phyloP scores from a whole-genome alignment of 2,888 invertebrate species.

The Agrochola lychnidis region DNA sequence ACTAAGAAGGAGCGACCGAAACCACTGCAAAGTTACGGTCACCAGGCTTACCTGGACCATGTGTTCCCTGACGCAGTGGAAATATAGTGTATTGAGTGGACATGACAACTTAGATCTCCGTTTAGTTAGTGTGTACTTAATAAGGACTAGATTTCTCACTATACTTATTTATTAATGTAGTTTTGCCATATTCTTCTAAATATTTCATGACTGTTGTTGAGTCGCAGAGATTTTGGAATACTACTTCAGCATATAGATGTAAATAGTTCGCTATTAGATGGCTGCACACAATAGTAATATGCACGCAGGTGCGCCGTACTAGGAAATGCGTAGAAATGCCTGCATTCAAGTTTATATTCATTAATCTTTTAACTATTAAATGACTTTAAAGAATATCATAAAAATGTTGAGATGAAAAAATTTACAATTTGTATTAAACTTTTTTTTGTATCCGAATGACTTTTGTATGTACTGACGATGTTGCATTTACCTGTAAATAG shows the following conservation, averaged over 20 bases:
- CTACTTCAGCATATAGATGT: slow-evolving; percentile 62
- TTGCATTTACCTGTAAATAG: slow-evolving; percentile 67
- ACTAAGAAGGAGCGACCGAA: slow-evolving; percentile 89
- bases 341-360: slow-evolving; percentile 57
- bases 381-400: slow-evolving; percentile 37
- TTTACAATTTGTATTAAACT: slow-evolving; percentile 50
- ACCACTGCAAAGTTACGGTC: slow-evolving; percentile 90
- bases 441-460: slow-evolving; percentile 50
- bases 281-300: slow-evolving; percentile 60
- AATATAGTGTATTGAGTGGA: slow-evolving; percentile 74
- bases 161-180: slow-evolving; percentile 71
- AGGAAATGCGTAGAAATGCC: slow-evolving; percentile 51
- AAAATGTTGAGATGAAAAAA: slow-evolving; percentile 37
- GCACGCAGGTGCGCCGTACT: slow-evolving; percentile 52
- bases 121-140: slow-evolving; percentile 65
- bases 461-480: slow-evolving; percentile 61
- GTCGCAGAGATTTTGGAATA: slow-evolving; percentile 50
- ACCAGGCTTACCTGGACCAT: slow-evolving; percentile 91
- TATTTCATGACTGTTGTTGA: slow-evolving; percentile 52
- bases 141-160: slow-evolving; percentile 69
- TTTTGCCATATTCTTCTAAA: slow-evolving; percentile 71
- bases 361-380: slow-evolving; percentile 52
- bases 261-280: slow-evolving; percentile 65
- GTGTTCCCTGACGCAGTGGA: slow-evolving; percentile 91
- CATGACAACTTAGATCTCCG: slow-evolving; percentile 69